Conservation (phyloP, 1,140 invertebrate species). For the Pseudachorutes palmiensis region DNA sequence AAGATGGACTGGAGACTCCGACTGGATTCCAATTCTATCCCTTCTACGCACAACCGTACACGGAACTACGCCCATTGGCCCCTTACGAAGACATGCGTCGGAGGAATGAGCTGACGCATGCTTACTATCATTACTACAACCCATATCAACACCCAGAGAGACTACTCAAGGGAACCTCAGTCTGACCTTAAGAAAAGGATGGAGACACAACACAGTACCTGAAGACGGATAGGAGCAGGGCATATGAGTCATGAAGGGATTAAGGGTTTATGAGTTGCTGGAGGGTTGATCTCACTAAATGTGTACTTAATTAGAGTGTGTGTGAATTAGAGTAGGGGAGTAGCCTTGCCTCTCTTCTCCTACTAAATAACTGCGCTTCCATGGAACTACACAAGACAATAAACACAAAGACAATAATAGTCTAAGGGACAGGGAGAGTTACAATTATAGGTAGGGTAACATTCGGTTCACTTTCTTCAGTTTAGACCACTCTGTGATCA, state of each 20-base stretch:
- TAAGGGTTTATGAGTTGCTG: no score
- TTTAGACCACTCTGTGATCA: not conserved
- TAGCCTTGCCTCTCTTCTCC: not conserved
- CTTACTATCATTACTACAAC: not conserved
- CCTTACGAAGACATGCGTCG: no score
- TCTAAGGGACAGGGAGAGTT: not conserved
- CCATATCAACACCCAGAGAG: not conserved
- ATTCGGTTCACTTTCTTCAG: not conserved
- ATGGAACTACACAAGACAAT: slow-evolving; percentile 35
- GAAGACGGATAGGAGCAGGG: not conserved
- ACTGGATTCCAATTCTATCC: no score
- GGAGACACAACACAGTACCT: not conserved
- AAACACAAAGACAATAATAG: slow-evolving; percentile 32
- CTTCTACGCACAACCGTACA: no score
- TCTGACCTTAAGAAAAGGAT: not conserved
- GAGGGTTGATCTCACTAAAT: no score
- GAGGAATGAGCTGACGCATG: no score
- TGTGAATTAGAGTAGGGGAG: no score
- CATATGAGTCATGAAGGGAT: not conserved
- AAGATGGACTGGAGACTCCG: no score
- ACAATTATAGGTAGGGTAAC: not conserved
- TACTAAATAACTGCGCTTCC: slow-evolving; percentile 27
- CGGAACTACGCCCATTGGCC: no score
- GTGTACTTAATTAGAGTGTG: no score
- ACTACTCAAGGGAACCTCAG: not conserved